phyloP scores from a whole-genome alignment of 2,113 vertebrate species.

The Marcusenius ussheri region DNA sequence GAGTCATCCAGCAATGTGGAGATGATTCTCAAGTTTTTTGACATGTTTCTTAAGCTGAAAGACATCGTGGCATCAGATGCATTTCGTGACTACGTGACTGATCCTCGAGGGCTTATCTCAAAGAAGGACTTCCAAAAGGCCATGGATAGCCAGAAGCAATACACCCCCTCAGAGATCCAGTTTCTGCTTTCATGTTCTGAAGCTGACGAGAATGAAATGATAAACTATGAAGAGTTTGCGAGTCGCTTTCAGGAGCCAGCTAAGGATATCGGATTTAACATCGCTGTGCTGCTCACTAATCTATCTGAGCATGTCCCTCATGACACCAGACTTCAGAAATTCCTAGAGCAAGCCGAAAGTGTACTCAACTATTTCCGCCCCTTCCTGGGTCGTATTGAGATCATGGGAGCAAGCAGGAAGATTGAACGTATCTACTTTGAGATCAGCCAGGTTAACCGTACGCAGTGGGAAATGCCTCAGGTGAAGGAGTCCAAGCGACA shows the following conservation, averaged over 20 bases:
- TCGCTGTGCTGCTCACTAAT: constrained; percentile 88
- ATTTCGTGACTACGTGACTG: constrained; percentile 82
- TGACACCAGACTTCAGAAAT: constrained; percentile 76
- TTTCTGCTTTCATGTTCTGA: constrained; percentile 92
- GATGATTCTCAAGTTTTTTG: constrained; percentile 97
- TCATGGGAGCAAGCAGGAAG: constrained; percentile 84
- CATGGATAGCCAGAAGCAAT: constrained; percentile 97
- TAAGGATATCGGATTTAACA: constrained; percentile 93
- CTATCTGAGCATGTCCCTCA: constrained; percentile 88
- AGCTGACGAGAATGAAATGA: constrained; percentile 96
- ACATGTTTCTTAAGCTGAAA: constrained; percentile 96
- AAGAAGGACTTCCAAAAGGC: constrained; percentile 97
- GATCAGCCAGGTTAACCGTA: constrained; percentile 88
- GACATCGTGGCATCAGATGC: constrained; percentile 91
- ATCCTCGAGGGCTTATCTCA: constrained; percentile 88
- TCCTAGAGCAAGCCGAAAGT: constrained; percentile 78
- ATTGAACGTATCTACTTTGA: constrained; percentile 96
- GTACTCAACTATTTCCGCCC: constrained; percentile 90
- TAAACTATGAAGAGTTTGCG: constrained; percentile 84
- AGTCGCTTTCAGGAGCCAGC: constrained; percentile 86
- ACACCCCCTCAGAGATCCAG: constrained; percentile 80
- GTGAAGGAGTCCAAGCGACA: constrained; percentile 86
- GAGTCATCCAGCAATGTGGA: constrained; percentile 96
- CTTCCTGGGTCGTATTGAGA: constrained; percentile 87
- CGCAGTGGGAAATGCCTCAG: constrained; percentile 97